Conservation (phyloP, 2,113 vertebrate genomes). For the Dromas ardeola region DNA sequence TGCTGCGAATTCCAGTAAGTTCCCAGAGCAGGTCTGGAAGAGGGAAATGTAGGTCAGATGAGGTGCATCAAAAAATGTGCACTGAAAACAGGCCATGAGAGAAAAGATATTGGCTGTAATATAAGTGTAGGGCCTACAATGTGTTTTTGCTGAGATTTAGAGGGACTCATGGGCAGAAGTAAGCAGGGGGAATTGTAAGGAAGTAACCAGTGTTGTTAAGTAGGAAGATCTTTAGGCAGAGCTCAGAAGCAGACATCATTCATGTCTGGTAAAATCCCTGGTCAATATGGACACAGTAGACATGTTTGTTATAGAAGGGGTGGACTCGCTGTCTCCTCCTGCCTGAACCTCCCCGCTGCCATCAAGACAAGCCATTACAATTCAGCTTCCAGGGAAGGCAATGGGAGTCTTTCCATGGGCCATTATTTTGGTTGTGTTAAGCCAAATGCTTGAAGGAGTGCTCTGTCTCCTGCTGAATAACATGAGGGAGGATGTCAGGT, state of each 20-base stretch:
- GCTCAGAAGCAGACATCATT: neutral
- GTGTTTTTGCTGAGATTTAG: neutral
- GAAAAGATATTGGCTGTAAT: neutral
- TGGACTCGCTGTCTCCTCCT: neutral
- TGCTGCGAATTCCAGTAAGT: neutral
- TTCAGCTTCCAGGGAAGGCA: neutral
- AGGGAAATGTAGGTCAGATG: neutral
- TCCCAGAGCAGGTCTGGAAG: neutral
- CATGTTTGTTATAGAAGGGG: fast-evolving
- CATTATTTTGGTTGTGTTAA: neutral
- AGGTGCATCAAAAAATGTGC: neutral
- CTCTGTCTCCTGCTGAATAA: neutral
- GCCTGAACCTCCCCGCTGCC: neutral
- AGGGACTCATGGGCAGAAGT: fast-evolving
- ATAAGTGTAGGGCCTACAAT: neutral
- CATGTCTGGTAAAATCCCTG: neutral
- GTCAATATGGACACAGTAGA: neutral
- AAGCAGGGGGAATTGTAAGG: neutral
- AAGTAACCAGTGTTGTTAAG: too few relatives aligned
- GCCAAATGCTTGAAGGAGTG: neutral
- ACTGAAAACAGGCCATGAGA: neutral
- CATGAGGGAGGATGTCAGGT: neutral
- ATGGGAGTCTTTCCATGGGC: neutral
- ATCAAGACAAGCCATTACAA: neutral
- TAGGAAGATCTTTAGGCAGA: neutral